These are phyloP conservation scores for Aporophyla lueneburgensis DNA, from an alignment of 2,888 invertebrate genomes.

Conservation along the genomic window DNA sequence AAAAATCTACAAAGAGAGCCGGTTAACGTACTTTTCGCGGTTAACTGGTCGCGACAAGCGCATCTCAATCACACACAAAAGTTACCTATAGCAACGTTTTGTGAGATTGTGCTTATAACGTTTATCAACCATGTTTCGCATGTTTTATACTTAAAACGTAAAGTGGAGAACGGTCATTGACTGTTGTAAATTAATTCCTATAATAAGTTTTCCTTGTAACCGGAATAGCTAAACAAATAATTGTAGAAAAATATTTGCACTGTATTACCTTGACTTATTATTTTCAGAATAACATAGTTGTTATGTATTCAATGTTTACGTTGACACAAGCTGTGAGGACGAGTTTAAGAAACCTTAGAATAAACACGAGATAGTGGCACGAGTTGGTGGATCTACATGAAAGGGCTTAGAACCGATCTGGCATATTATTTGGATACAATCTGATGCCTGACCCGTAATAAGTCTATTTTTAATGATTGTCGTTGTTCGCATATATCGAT, in stretches of 20 bases:
- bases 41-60: too few relatives aligned
- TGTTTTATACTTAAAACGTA: too few relatives aligned
- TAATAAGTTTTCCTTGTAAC: background rate
- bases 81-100: background rate
- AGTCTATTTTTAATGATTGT: too few relatives aligned
- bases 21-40: too few relatives aligned
- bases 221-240: constrained; percentile 16
- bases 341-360: background rate
- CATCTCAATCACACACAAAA: too few relatives aligned
- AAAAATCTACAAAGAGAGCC: too few relatives aligned
- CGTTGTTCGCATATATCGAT: too few relatives aligned
- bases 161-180: background rate
- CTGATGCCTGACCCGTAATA: too few relatives aligned
- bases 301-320: constrained; percentile 6
- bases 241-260: constrained; percentile 7
- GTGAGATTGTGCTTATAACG: background rate
- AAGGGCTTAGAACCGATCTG: too few relatives aligned
- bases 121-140: too few relatives aligned
- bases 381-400: background rate
- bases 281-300: constrained; percentile 1
- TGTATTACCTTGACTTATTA: background rate
- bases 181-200: background rate
- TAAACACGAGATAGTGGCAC: too few relatives aligned
- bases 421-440: too few relatives aligned
- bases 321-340: background rate